Percentiles rank a stretch among this genome's conserved stretches.
These are phyloP conservation scores for Sakesphorus luctuosus DNA, from an alignment of 2,113 vertebrate species.

Conservation along the genomic window DNA sequence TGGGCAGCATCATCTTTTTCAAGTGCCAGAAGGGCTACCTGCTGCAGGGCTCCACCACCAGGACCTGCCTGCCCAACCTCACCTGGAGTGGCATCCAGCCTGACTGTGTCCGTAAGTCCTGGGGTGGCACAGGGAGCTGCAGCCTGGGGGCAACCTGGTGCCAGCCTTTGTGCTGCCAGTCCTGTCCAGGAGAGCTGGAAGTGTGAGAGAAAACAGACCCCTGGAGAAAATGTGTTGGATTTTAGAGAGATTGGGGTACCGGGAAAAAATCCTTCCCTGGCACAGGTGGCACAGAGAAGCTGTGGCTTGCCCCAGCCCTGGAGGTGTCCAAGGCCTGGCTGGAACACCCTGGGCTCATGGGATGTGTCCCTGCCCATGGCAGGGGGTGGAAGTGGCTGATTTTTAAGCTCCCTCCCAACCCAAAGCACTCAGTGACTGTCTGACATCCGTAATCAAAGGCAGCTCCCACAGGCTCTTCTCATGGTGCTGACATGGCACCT, in stretches of 20 bases:
- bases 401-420: not conserved
- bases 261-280: not conserved
- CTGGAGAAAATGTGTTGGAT: accelerated
- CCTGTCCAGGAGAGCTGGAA: not conserved
- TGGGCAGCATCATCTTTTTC: conserved; percentile 90
- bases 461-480: not conserved
- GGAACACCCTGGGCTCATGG: not conserved
- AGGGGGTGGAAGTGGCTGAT: not conserved
- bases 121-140: accelerated
- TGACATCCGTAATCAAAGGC: not conserved
- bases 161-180: not conserved
- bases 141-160: no score
- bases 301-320: not conserved
- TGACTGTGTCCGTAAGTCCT: conserved; percentile 90
- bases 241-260: not conserved
- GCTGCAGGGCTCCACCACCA: conserved; percentile 93
- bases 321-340: no score
- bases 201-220: accelerated
- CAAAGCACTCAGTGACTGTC: not conserved
- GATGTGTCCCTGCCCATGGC: not conserved
- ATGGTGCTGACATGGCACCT: accelerated
- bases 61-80: conserved; percentile 94
- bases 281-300: not conserved
- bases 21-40: conserved; percentile 95
- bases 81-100: conserved; percentile 96